Evolutionary conservation across 1,140 invertebrate species (phyloP).

Genomic region (Conopomorpha cramerella): DNA sequence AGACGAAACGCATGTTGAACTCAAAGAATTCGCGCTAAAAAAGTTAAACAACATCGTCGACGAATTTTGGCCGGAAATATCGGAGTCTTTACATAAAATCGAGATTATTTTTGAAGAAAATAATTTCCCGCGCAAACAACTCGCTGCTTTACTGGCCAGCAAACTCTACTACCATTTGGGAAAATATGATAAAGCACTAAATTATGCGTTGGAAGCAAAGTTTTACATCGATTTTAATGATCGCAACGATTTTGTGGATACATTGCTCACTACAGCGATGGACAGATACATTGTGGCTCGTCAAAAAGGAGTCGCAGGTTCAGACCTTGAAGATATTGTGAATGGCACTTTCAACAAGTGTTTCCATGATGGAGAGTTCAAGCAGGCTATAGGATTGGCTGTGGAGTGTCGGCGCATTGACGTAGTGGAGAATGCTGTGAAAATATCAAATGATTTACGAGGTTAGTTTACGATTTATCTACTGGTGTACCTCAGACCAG

Average conservation of each 20-base stretch:
- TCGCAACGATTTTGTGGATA: constrained; percentile 94
- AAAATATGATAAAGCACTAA: constrained; percentile 93
- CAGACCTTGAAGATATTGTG: constrained; percentile 87
- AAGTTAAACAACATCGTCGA: constrained; percentile 94
- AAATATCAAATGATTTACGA: constrained; percentile 87
- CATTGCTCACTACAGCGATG: constrained; percentile 94
- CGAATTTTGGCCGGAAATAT: constrained; percentile 98
- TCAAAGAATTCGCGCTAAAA: constrained; percentile 90
- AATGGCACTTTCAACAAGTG: constrained; percentile 97
- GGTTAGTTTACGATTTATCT: too few relatives aligned
- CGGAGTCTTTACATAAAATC: constrained; percentile 96
- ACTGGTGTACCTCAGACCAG: too few relatives aligned
- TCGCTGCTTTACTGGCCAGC: constrained; percentile 96
- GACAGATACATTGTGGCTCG: constrained; percentile 92
- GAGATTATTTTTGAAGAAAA: constrained; percentile 96
- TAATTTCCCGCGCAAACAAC: constrained; percentile 82
- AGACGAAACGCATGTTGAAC: constrained; percentile 89
- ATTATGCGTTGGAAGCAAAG: constrained; percentile 91
- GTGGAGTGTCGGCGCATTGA: constrained; percentile 96
- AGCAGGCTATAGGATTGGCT: constrained; percentile 92
- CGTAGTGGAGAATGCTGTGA: constrained; percentile 88
- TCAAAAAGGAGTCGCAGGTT: constrained; percentile 62
- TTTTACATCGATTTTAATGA: constrained; percentile 93
- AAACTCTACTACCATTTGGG: constrained; percentile 99
- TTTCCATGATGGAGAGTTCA: constrained; percentile 90